Percentiles rank a stretch among this genome's conserved stretches.
Conservation (phyloP, 2,113 vertebrate species). For the Ceuthmochares aereus region DNA sequence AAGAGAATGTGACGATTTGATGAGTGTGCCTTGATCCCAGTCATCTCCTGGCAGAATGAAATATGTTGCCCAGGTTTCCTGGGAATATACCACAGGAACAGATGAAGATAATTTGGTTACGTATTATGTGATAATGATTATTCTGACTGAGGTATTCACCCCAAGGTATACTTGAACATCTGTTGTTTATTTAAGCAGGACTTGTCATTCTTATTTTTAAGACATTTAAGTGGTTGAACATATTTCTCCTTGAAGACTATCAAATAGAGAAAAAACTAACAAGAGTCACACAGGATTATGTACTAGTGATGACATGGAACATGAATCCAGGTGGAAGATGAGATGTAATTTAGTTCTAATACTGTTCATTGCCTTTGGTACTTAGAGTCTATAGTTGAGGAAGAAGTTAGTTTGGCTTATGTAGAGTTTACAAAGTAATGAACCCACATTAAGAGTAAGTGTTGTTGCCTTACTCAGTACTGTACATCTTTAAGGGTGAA, state of each 20-base stretch:
- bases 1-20: not conserved
- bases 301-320: not conserved
- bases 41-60: not conserved
- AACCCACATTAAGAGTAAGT: not conserved
- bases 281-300: not conserved
- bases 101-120: not conserved
- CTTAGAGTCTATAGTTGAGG: not conserved
- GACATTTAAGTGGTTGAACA: slow-evolving; percentile 2
- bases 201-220: slow-evolving; percentile 4
- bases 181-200: slow-evolving; percentile 38
- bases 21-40: not conserved
- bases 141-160: slow-evolving; percentile 23
- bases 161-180: slow-evolving; percentile 40
- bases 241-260: not conserved
- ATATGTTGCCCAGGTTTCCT: not conserved
- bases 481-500: not conserved
- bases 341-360: not conserved
- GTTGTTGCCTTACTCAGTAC: not conserved
- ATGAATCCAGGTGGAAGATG: not conserved
- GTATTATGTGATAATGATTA: slow-evolving; percentile 31
- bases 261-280: not conserved
- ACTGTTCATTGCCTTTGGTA: not conserved
- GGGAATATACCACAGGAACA: slow-evolving; percentile 1
- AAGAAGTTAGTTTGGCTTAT: not conserved
- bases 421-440: not conserved